Conservation (phyloP, 2,113 vertebrate genomes). For the Pedionomus torquatus region DNA sequence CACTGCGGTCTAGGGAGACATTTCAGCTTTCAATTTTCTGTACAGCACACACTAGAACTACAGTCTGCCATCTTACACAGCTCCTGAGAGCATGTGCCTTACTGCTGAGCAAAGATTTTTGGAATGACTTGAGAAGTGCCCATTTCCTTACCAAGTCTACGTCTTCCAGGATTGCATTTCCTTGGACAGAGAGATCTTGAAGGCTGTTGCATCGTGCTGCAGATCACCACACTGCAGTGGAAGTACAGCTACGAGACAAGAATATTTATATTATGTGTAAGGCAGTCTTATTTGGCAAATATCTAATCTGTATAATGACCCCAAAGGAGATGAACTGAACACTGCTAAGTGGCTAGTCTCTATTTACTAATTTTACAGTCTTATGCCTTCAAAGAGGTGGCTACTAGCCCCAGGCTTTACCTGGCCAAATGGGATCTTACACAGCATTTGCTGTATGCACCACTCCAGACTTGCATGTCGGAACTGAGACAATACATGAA, state of each 20-base stretch:
- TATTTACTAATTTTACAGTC: not conserved
- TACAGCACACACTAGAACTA: not conserved
- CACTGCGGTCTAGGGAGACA: constrained; percentile 35
- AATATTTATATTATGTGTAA: not conserved
- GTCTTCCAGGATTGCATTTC: constrained; percentile 39
- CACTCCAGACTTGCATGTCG: rapidly evolving
- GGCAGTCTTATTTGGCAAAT: not conserved
- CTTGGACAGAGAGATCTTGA: constrained; percentile 12
- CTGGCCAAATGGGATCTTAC: not conserved
- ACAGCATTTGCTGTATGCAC: not conserved
- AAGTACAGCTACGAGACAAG: constrained; percentile 60
- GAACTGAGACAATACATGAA: not conserved
- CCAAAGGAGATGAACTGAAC: not conserved
- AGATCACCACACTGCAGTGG: constrained; percentile 68
- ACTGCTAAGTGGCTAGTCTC: not conserved
- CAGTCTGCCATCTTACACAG: not conserved
- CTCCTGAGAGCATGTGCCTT: rapidly evolving
- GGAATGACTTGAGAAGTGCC: not conserved
- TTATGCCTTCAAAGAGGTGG: not conserved
- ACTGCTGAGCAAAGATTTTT: not conserved
- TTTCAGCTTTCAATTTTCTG: not conserved
- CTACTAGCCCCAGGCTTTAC: not conserved
- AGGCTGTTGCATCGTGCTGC: not conserved
- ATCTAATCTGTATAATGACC: rapidly evolving
- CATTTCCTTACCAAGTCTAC: constrained; percentile 27